phyloP scores from a whole-genome alignment of 2,797 vertebrate species.

The Lophius americanus region DNA sequence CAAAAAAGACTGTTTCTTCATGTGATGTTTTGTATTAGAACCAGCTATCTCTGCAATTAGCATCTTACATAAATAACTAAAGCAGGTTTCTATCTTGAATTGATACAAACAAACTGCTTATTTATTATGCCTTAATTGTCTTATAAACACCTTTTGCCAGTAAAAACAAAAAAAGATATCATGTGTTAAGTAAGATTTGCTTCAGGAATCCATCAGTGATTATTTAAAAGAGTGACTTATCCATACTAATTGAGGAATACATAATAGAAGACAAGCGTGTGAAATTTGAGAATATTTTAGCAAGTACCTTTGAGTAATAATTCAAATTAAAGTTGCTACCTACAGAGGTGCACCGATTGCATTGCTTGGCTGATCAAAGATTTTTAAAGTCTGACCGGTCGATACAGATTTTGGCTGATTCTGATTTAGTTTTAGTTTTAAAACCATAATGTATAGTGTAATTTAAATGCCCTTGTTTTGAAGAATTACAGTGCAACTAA shows the following conservation, averaged over 20 bases:
- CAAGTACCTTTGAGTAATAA: slow-evolving; percentile 1
- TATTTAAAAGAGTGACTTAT: background rate
- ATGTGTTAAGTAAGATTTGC: background rate
- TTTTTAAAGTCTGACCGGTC: too few relatives aligned
- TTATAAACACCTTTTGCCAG: too few relatives aligned
- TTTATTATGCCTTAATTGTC: too few relatives aligned
- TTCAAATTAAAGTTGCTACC: background rate
- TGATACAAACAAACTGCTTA: too few relatives aligned
- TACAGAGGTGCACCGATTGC: background rate
- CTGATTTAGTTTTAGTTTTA: too few relatives aligned
- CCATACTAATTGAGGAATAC: background rate
- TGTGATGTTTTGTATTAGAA: slow-evolving; percentile 2
- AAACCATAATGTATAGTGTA: too few relatives aligned
- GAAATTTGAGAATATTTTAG: slow-evolving; percentile 13
- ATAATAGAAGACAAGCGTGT: background rate
- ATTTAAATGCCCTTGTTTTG: too few relatives aligned
- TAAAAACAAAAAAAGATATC: background rate
- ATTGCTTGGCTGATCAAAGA: background rate
- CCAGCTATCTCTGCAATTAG: slow-evolving; percentile 3
- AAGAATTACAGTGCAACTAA: too few relatives aligned
- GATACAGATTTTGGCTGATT: too few relatives aligned
- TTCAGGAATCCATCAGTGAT: background rate
- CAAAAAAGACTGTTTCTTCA: too few relatives aligned
- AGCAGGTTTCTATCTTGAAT: background rate
- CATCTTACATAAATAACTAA: background rate